phyloP scores from a whole-genome alignment of 2,113 vertebrate species.

The Rynchops niger region DNA sequence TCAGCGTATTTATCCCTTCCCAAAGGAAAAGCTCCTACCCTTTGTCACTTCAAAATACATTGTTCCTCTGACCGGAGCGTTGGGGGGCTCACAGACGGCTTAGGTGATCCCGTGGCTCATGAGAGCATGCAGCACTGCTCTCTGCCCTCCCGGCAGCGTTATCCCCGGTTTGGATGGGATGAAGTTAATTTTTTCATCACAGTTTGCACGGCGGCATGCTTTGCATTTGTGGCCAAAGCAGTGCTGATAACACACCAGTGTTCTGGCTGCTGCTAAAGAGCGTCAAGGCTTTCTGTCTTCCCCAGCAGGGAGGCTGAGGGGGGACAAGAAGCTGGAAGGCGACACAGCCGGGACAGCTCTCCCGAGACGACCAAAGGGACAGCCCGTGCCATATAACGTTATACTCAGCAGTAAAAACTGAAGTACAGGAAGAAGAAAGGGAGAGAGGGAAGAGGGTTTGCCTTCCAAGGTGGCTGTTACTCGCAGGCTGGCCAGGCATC shows the following conservation, averaged over 20 bases:
- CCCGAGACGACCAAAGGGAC: background rate
- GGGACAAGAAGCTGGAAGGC: background rate
- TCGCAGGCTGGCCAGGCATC: background rate
- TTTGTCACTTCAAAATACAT: background rate
- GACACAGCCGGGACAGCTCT: background rate
- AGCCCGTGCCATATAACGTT: fast-evolving
- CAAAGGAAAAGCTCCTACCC: background rate
- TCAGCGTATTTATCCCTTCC: background rate
- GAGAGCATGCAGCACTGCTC: fast-evolving
- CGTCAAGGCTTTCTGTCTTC: background rate
- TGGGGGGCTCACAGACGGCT: fast-evolving
- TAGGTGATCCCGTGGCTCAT: no score
- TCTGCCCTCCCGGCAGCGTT: no score
- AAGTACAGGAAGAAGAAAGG: background rate
- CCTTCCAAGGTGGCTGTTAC: no score
- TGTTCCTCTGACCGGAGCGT: fast-evolving
- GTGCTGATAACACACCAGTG: no score
- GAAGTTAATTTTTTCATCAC: no score
- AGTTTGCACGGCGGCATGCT: fast-evolving
- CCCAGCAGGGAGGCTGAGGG: background rate
- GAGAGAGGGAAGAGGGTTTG: background rate
- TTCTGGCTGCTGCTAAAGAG: no score
- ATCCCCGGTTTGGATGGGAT: background rate
- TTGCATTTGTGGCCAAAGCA: background rate
- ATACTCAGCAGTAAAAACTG: background rate